Conservation (phyloP, 2,888 invertebrate species). For the Rotaria sp. region DNA sequence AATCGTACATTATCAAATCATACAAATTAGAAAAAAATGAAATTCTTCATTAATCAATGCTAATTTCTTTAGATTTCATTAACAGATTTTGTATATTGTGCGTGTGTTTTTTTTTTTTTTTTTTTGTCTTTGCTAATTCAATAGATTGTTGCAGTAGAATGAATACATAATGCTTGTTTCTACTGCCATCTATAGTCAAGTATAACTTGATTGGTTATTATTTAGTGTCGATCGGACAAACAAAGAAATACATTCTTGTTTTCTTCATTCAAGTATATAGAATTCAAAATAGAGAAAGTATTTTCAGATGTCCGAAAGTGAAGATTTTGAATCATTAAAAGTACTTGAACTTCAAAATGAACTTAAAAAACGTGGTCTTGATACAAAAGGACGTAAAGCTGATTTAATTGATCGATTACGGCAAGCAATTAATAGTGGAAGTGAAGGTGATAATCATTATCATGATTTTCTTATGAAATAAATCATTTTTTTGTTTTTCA, state of each 20-base stretch:
- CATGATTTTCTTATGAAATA: not conserved
- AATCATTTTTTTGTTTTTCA: too few species aligned
- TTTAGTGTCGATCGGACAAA: not conserved
- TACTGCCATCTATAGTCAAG: not conserved
- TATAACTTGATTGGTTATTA: not conserved
- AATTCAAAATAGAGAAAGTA: not conserved
- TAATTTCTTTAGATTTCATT: too few species aligned
- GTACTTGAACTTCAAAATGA: slow-evolving; percentile 14
- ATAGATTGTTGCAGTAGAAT: not conserved
- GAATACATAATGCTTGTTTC: not conserved
- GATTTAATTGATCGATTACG: slow-evolving; percentile 22
- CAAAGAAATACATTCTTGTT: not conserved
- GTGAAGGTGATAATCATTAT: not conserved
- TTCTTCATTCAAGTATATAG: not conserved
- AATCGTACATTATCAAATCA: not conserved
- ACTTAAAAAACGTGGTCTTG: slow-evolving; percentile 24
- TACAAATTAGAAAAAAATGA: not conserved
- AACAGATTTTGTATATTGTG: not conserved
- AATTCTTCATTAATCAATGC: too few species aligned
- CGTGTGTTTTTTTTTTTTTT: not conserved
- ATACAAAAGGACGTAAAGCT: slow-evolving; percentile 26
- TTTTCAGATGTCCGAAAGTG: not conserved
- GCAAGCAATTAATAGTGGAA: not conserved
- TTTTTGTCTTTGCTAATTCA: not conserved
- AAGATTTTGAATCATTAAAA: slow-evolving; percentile 2